These are phyloP conservation scores for Diploptera punctata DNA, from an alignment of 2,888 invertebrate species.

Conservation along the genomic window DNA sequence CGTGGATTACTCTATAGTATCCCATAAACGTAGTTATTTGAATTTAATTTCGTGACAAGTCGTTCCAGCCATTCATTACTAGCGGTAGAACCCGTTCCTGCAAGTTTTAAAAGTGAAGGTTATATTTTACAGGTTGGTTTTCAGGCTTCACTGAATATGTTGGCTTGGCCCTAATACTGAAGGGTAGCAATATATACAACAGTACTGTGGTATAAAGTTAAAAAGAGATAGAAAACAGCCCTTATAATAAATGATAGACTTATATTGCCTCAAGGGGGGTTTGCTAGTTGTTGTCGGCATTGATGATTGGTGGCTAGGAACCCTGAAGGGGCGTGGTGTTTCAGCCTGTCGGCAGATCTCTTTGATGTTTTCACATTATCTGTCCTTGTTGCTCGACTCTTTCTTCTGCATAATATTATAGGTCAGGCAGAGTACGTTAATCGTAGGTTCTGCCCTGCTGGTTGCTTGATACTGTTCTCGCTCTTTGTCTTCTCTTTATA, in stretches of 20 bases:
- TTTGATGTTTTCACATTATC: slow-evolving; percentile 34
- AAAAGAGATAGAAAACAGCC: slow-evolving; percentile 12
- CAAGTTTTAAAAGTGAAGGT: slow-evolving; percentile 5
- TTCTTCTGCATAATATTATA: slow-evolving; percentile 21
- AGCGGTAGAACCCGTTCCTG: neutral
- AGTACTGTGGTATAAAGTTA: neutral
- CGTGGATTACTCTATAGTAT: too few relatives aligned
- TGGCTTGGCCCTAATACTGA: neutral
- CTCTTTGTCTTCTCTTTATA: slow-evolving; percentile 23
- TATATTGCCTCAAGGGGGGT: slow-evolving; percentile 29
- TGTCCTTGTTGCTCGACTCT: slow-evolving; percentile 1
- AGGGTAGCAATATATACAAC: neutral
- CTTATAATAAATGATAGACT: slow-evolving; percentile 34
- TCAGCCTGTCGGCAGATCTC: slow-evolving; percentile 33
- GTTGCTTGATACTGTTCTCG: slow-evolving; percentile 18
- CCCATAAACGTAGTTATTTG: too few relatives aligned
- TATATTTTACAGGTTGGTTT: slow-evolving; percentile 7
- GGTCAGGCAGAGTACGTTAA: slow-evolving; percentile 16
- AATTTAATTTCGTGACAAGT: too few relatives aligned
- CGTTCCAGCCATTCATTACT: neutral
- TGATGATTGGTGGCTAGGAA: slow-evolving; percentile 33
- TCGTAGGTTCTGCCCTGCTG: slow-evolving; percentile 1
- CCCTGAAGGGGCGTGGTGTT: slow-evolving; percentile 29
- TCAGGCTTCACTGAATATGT: neutral
- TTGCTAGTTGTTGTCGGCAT: slow-evolving; percentile 25